Evolutionary conservation across 2,888 invertebrate species (phyloP), one percentile per base, ranked within the genome.

Genomic region (Acronicta leporina): DNA sequence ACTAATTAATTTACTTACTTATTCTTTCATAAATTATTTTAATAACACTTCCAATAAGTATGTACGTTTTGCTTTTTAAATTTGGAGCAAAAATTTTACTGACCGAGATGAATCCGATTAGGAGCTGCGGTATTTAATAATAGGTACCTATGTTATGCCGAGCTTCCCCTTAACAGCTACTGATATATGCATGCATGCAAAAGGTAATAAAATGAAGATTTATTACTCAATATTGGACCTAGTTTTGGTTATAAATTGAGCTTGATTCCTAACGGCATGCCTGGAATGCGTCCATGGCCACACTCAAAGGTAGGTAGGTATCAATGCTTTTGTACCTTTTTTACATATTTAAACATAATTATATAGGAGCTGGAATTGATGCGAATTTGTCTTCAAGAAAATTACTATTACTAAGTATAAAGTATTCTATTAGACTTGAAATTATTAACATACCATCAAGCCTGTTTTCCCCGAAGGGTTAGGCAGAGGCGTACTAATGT

Each of bases 171-270:
- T 80, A 80, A 72, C 38, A 47, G 57, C 67, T 67, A 56, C 65
- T 45, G 59, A 68, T 38, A 16, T 59, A 16, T 59, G 53, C 57
- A 59, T 70, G 65, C 68, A 66, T 59, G 45, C 62, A 79, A 81
- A 76, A 78, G 65, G 61, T 54, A 43, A 64, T 67, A 64, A 69
- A 54, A 42, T 7, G 16, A 73, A 81, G 83, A 84, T 85, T 84
- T 85, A 85, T 81, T 61, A 63, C 72, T 66, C 56, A 70, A 60
- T 72, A 77, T 69, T 61, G 63, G 73, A 68, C 76, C 81, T 83
- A 85, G 80, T 71, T 71, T 63, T 66, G 55, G 62, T 62, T 79
- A 50, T 73, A 76, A 80, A 78, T 74, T 66, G 65, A 68, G 47
- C 62, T 65, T 48, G 49, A 47, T 74, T 81, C 74, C 61, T 61